Percentiles rank a stretch among this genome's conserved stretches.
Evolutionary conservation across 2,113 vertebrate species (phyloP).

Genomic region (Galeopterus variegatus): DNA sequence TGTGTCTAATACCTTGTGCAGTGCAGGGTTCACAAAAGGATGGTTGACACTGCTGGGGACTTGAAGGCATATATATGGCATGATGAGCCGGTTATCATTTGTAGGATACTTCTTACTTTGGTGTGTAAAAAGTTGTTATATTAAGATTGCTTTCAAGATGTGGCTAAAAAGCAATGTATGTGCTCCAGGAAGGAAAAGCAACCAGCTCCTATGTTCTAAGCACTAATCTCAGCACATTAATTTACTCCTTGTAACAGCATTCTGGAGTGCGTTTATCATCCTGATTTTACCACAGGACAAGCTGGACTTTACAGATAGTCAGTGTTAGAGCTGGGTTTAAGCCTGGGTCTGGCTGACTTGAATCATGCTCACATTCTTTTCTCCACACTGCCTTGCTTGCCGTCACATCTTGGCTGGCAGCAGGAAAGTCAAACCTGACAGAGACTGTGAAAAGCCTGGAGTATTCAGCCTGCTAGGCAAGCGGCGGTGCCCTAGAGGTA

Average conservation of each 20-base stretch:
- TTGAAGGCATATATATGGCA: not conserved
- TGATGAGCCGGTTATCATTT: not conserved
- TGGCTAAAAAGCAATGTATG: not conserved
- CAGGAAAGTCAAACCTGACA: conserved; percentile 37
- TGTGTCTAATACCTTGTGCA: not conserved
- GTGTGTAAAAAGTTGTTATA: not conserved
- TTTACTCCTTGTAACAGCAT: not conserved
- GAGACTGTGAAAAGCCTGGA: conserved; percentile 46
- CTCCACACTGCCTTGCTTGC: not conserved
- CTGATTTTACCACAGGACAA: not conserved
- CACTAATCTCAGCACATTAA: not conserved
- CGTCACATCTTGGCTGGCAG: not conserved
- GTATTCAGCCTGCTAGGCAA: conserved; percentile 62
- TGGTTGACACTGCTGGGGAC: not conserved
- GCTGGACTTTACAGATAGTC: not conserved
- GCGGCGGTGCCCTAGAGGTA: conserved; percentile 8
- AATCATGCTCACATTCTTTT: not conserved
- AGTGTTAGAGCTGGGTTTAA: not conserved
- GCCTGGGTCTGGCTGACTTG: not conserved
- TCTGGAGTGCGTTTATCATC: not conserved
- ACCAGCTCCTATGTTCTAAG: not conserved
- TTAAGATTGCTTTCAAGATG: not conserved
- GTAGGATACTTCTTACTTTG: not conserved
- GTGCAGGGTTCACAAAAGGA: not conserved
- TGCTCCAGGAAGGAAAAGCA: not conserved